Percentiles rank a stretch among this genome's conserved stretches.
Evolutionary conservation across 2,888 invertebrate species (phyloP).

Genomic region (Nymphalis polychloros): DNA sequence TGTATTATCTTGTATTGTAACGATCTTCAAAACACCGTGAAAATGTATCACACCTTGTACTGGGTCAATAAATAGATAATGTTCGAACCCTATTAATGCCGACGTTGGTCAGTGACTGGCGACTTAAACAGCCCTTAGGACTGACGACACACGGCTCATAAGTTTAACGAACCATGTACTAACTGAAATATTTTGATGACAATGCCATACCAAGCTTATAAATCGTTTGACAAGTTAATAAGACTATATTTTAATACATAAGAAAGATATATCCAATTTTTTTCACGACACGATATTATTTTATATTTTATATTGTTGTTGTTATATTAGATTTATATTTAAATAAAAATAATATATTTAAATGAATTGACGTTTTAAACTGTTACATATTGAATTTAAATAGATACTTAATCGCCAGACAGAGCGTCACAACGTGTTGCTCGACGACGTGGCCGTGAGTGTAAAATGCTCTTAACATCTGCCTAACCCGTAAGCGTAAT

Average conservation of each 20-base stretch:
- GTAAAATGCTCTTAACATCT: conserved; percentile 67
- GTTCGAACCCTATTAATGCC: conserved; percentile 61
- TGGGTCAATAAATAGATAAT: conserved; percentile 74
- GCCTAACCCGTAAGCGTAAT: conserved; percentile 76
- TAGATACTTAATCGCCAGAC: not conserved
- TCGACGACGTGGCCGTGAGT: conserved; percentile 42
- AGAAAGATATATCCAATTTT: too few relatives aligned
- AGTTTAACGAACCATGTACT: conserved; percentile 20
- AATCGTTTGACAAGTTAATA: too few relatives aligned
- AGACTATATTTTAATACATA: too few relatives aligned
- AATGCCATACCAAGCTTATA: too few relatives aligned
- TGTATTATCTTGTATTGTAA: conserved; percentile 32
- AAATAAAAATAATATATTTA: not conserved
- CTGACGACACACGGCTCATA: conserved; percentile 51
- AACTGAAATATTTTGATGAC: too few relatives aligned
- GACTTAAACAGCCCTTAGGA: conserved; percentile 68
- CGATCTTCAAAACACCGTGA: conserved; percentile 38
- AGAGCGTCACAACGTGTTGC: conserved; percentile 6
- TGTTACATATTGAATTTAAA: not conserved
- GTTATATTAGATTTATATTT: too few relatives aligned
- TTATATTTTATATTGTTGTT: too few relatives aligned
- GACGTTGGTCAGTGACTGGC: conserved; percentile 69
- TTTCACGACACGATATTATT: too few relatives aligned
- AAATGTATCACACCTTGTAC: conserved; percentile 69
- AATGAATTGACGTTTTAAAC: not conserved